These are phyloP conservation scores for Amphibalanus amphitrite DNA, from an alignment of 1,140 invertebrate species.

Conservation along the genomic window DNA sequence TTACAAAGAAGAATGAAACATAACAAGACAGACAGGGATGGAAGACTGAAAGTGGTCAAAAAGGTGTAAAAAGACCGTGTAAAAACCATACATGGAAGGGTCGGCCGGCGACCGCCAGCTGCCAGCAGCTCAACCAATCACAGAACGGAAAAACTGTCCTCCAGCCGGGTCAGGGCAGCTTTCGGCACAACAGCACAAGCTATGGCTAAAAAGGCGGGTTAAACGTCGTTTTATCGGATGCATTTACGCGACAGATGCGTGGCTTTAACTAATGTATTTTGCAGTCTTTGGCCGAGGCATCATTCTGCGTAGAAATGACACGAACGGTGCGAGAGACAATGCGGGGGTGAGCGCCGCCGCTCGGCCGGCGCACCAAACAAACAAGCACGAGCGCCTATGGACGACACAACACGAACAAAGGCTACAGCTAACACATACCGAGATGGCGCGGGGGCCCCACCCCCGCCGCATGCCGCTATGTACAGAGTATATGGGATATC, in stretches of 20 bases:
- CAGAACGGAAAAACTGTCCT: too few relatives aligned
- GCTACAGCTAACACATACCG: neutral
- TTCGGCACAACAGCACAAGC: too few relatives aligned
- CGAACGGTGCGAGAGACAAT: neutral
- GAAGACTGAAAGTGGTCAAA: too few relatives aligned
- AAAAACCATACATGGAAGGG: too few relatives aligned
- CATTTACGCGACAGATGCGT: neutral
- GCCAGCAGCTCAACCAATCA: too few relatives aligned
- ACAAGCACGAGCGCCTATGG: neutral
- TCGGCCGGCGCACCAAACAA: neutral
- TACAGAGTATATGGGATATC: slow-evolving; percentile 1
- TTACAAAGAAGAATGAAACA: too few relatives aligned
- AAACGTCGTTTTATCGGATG: neutral
- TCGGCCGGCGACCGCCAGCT: too few relatives aligned
- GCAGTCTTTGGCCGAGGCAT: neutral
- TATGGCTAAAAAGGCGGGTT: too few relatives aligned
- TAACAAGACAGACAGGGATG: too few relatives aligned
- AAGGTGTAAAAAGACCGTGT: too few relatives aligned
- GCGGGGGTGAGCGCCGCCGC: neutral
- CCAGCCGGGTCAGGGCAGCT: too few relatives aligned
- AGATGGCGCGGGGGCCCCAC: neutral
- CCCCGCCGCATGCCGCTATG: neutral
- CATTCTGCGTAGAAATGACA: neutral
- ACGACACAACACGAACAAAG: neutral
- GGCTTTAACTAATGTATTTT: neutral